Evolutionary conservation across 2,888 invertebrate species (phyloP).

Genomic region (Cabera pusaria): DNA sequence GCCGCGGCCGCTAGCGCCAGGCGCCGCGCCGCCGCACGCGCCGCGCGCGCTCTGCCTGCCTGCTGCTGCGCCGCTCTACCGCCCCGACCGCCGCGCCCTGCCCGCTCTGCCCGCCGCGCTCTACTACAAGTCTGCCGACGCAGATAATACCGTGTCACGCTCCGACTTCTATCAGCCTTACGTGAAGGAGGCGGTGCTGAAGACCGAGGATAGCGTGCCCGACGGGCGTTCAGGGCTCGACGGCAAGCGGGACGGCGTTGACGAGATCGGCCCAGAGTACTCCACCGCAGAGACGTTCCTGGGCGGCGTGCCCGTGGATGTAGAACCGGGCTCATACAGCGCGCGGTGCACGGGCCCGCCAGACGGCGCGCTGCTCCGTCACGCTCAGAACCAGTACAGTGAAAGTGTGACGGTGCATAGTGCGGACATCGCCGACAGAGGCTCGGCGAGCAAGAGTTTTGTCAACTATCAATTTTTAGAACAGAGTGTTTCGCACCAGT

Average conservation of each 20-base stretch:
- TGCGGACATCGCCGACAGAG: constrained; percentile 63
- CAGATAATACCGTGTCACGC: too few relatives aligned
- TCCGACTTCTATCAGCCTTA: too few relatives aligned
- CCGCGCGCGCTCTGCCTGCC: constrained; percentile 55
- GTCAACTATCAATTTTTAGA: constrained; percentile 81
- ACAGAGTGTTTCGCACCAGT: constrained; percentile 79
- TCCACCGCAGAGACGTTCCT: constrained; percentile 59
- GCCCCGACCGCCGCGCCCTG: constrained; percentile 46
- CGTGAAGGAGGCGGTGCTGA: constrained; percentile 54
- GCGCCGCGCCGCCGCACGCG: constrained; percentile 65
- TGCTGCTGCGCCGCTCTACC: constrained; percentile 49
- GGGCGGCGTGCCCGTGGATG: constrained; percentile 51
- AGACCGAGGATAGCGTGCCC: too few relatives aligned
- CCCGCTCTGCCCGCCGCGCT: constrained; percentile 47
- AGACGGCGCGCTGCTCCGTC: constrained; percentile 63
- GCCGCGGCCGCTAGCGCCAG: constrained; percentile 79
- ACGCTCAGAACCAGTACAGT: constrained; percentile 61
- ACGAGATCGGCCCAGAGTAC: constrained; percentile 48
- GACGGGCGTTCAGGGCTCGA: constrained; percentile 33
- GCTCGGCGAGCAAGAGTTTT: constrained; percentile 67
- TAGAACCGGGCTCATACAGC: constrained; percentile 62
- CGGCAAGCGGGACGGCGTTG: constrained; percentile 55
- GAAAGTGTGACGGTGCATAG: constrained; percentile 63
- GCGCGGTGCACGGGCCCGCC: constrained; percentile 55
- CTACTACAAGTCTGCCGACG: constrained; percentile 60